These are phyloP conservation scores for Gymnocheta viridis DNA, from an alignment of 2,888 invertebrate genomes.

Conservation along the genomic window DNA sequence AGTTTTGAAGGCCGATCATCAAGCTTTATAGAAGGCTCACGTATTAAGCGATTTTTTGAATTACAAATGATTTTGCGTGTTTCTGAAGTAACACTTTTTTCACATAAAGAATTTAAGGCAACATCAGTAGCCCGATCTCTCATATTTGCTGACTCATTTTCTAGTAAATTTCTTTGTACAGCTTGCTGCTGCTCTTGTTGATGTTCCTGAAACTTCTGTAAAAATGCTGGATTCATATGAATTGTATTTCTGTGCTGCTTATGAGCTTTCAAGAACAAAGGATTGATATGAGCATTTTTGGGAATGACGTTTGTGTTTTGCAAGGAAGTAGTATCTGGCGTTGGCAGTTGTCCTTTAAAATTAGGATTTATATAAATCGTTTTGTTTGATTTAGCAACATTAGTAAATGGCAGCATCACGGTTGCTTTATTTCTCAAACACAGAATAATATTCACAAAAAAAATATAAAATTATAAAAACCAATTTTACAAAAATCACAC, in stretches of 20 bases:
- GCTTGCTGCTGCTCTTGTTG: background rate
- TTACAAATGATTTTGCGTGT: slow-evolving; percentile 78
- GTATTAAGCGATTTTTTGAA: slow-evolving; percentile 79
- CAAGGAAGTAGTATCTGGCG: slow-evolving; percentile 5
- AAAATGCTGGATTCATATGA: slow-evolving; percentile 81
- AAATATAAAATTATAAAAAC: background rate
- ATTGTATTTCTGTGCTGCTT: slow-evolving; percentile 72
- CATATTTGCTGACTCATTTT: background rate
- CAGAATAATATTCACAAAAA: background rate
- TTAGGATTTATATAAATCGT: slow-evolving; percentile 81
- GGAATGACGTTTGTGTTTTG: slow-evolving; percentile 26
- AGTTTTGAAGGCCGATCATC: slow-evolving; percentile 1
- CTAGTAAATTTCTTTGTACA: background rate
- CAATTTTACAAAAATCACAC: background rate
- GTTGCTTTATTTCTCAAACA: background rate
- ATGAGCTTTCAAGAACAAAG: slow-evolving; percentile 71
- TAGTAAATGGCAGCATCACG: slow-evolving; percentile 79
- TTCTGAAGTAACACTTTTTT: background rate
- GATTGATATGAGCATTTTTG: slow-evolving; percentile 73
- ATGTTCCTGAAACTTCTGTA: slow-evolving; percentile 70
- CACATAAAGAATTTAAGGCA: background rate
- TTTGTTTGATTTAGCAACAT: slow-evolving; percentile 63
- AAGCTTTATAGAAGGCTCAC: slow-evolving; percentile 72
- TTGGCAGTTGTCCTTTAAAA: slow-evolving; percentile 73
- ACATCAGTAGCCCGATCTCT: background rate